phyloP scores from a whole-genome alignment of 1,140 invertebrate genomes.

The Lasioglossum baleicum region DNA sequence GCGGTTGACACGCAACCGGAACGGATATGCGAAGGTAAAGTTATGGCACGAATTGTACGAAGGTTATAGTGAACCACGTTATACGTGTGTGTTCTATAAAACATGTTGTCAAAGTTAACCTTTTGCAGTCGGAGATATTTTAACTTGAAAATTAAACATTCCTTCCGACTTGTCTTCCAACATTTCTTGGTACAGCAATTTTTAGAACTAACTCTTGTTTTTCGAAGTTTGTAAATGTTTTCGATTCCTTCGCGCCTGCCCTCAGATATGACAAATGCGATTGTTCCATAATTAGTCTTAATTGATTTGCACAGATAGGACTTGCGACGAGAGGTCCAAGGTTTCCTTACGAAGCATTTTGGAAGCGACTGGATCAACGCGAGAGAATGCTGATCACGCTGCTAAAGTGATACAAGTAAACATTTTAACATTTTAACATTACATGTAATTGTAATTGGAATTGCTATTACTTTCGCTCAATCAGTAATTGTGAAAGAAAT shows the following conservation, averaged over 20 bases:
- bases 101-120: background rate
- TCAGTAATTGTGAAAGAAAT: no score
- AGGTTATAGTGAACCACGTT: background rate
- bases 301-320: constrained; percentile 18
- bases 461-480: no score
- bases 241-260: no score
- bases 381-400: constrained; percentile 62
- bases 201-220: background rate
- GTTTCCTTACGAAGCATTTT: constrained; percentile 68
- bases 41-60: constrained; percentile 38
- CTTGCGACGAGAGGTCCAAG: constrained; percentile 32
- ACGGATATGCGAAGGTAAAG: constrained; percentile 56
- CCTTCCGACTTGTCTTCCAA: no score
- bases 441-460: no score
- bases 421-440: no score
- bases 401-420: constrained; percentile 74
- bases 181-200: no score
- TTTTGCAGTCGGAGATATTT: no score
- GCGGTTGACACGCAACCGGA: constrained; percentile 52
- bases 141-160: no score
- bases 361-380: constrained; percentile 56
- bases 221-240: background rate
- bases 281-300: no score
- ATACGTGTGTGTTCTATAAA: background rate
- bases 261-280: no score